Evolutionary conservation across 2,888 invertebrate species (phyloP).

Genomic region (Liodrosophila aerea): DNA sequence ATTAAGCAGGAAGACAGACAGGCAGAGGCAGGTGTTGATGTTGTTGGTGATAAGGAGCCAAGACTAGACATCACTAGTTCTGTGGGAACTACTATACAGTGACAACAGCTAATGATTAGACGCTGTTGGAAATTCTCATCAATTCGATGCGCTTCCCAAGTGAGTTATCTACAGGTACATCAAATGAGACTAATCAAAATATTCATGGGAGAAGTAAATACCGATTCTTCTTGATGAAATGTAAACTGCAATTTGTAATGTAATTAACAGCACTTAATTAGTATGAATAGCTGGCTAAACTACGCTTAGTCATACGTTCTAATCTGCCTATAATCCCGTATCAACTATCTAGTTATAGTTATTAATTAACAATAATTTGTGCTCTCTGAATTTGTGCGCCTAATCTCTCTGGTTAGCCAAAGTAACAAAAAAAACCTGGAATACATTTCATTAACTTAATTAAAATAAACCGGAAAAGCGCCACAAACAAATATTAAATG

Average conservation of each 20-base stretch:
- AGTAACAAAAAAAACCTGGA: constrained; percentile 8
- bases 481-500: constrained; percentile 41
- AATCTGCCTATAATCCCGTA: not conserved
- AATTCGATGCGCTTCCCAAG: constrained; percentile 51
- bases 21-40: constrained; percentile 51
- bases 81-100: constrained; percentile 56
- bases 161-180: constrained; percentile 2
- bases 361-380: constrained; percentile 26
- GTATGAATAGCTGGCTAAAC: not conserved
- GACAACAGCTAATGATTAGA: constrained; percentile 54
- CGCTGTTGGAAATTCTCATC: constrained; percentile 37
- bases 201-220: constrained; percentile 46
- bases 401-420: constrained; percentile 27
- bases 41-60: constrained; percentile 35
- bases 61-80: not conserved
- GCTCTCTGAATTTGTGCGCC: constrained; percentile 5
- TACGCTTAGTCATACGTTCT: too few relatives aligned
- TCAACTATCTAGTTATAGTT: constrained; percentile 6
- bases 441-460: constrained; percentile 66
- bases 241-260: too few relatives aligned
- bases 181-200: constrained; percentile 53
- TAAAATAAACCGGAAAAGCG: constrained; percentile 60
- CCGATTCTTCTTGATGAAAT: constrained; percentile 2
- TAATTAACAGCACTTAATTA: not conserved
- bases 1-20: constrained; percentile 25